Evolutionary conservation across 2,888 invertebrate genomes (phyloP), one percentile per base, ranked within the genome.

Genomic region (Acanthopleura granulata): DNA sequence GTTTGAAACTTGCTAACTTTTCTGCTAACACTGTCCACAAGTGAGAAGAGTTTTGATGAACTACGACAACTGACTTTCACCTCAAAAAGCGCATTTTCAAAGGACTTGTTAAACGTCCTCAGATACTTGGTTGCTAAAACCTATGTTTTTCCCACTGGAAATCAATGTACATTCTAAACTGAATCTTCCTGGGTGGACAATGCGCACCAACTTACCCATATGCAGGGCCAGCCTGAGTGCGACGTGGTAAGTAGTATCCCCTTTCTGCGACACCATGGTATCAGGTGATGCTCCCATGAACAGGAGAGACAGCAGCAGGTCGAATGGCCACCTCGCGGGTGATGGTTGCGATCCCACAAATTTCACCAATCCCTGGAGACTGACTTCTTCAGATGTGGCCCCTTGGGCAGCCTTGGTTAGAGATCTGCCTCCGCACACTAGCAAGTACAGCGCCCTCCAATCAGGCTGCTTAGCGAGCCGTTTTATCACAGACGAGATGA

Each of bases 191-290:
- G 40, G 9, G 9, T 40, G 40, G 9, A 40, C 40, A 9, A 40
- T 3, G 3, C 4, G 40, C 51, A 14, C 12, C 22, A 57, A 57
- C 72, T 18, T 77, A 85, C 86, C 81, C 76, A 82, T 82, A 0
- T 74, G 30, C 16, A 81, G 61, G 40, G 81, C 80, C 70, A 84
- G 81, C 73, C 82, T 79, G 22, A 81, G 79, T 18, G 75, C 80
- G 40, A 81, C 81, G 77, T 84, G 83, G 15, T 83, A 76, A 3
- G 79, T 77, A 12, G 82, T 83, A 66, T 85, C 85, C 12, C 73
- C 72, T 0, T 78, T 79, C 72, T 80, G 74, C n/a, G 73, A 72
- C 3, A 77, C 72, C 22, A 82, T 74, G 11, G 74, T 78, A 15
- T 49, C 29, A 15, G 70, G 70, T 49, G 72, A 49, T n/a, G 80